Evolutionary conservation across 2,113 vertebrate species (phyloP).

Genomic region (Columbina picui): DNA sequence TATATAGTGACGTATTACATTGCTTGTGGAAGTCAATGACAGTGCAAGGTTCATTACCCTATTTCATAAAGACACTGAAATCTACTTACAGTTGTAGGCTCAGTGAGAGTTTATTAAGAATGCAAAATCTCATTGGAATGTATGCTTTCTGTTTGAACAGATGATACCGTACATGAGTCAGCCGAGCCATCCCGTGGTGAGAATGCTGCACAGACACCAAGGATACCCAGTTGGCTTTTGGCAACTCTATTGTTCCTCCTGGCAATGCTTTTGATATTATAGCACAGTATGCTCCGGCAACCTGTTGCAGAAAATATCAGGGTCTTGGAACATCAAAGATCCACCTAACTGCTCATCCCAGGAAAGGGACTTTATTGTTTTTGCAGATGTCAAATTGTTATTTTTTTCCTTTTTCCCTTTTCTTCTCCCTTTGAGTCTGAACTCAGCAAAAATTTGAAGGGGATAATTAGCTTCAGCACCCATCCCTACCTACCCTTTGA

Average conservation of each 20-base stretch:
- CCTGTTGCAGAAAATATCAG: slow-evolving; percentile 76
- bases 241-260: slow-evolving; percentile 86
- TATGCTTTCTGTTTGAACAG: slow-evolving; percentile 86
- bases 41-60: slow-evolving; percentile 75
- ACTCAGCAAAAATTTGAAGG: slow-evolving; percentile 85
- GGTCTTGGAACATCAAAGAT: slow-evolving; percentile 86
- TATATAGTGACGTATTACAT: slow-evolving; percentile 75
- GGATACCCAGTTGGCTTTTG: slow-evolving; percentile 86
- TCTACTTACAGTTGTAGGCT: slow-evolving; percentile 69
- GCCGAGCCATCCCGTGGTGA: slow-evolving; percentile 94
- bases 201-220: slow-evolving; percentile 84
- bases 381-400: slow-evolving; percentile 91
- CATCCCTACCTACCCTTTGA: slow-evolving; percentile 67
- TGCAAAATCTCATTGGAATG: slow-evolving; percentile 77
- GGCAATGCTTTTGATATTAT: slow-evolving; percentile 92
- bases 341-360: slow-evolving; percentile 81
- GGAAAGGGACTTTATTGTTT: slow-evolving; percentile 87
- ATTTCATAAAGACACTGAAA: slow-evolving; percentile 73
- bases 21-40: slow-evolving; percentile 75
- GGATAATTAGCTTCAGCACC: slow-evolving; percentile 77
- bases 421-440: slow-evolving; percentile 78
- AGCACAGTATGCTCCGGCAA: slow-evolving; percentile 83
- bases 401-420: slow-evolving; percentile 75
- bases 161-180: slow-evolving; percentile 95
- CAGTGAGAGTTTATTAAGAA: slow-evolving; percentile 73